These are phyloP conservation scores for Coregonus clupeaformis DNA, from an alignment of 2,113 vertebrate genomes.

Conservation along the genomic window DNA sequence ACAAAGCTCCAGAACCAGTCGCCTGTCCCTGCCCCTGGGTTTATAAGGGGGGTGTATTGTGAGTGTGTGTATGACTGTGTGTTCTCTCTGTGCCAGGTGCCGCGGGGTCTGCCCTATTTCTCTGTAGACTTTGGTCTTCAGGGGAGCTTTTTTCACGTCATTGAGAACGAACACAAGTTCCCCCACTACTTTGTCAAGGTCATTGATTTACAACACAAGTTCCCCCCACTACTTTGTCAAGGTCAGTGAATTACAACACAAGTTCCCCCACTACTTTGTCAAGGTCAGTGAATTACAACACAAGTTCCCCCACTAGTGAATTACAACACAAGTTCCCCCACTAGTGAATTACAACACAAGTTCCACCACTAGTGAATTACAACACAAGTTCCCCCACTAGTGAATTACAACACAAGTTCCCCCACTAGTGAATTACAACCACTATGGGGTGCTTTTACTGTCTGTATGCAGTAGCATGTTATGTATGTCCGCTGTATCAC, in stretches of 20 bases:
- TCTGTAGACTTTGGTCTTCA: conserved; percentile 96
- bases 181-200: conserved; percentile 98
- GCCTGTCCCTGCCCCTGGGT: background rate
- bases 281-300: conserved; percentile 79
- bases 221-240: too few species aligned
- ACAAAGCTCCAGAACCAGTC: background rate
- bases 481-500: too few species aligned
- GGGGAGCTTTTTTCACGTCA: conserved; percentile 94
- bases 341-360: too few species aligned
- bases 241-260: conserved; percentile 54
- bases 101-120: conserved; percentile 92
- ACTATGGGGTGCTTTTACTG: too few species aligned
- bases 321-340: too few species aligned
- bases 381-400: too few species aligned
- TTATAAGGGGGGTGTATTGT: background rate
- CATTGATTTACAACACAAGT: too few species aligned
- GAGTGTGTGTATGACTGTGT: conserved; percentile 15
- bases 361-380: too few species aligned
- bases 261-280: conserved; percentile 95
- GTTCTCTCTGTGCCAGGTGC: conserved; percentile 76
- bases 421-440: conserved; percentile 71
- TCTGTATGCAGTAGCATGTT: too few species aligned
- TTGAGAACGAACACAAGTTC: conserved; percentile 93
- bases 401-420: too few species aligned
- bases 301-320: conserved; percentile 87